Percentiles rank a stretch among this genome's conserved stretches.
Evolutionary conservation across 2,797 vertebrate species (phyloP).

Genomic region (Allobates femoralis): DNA sequence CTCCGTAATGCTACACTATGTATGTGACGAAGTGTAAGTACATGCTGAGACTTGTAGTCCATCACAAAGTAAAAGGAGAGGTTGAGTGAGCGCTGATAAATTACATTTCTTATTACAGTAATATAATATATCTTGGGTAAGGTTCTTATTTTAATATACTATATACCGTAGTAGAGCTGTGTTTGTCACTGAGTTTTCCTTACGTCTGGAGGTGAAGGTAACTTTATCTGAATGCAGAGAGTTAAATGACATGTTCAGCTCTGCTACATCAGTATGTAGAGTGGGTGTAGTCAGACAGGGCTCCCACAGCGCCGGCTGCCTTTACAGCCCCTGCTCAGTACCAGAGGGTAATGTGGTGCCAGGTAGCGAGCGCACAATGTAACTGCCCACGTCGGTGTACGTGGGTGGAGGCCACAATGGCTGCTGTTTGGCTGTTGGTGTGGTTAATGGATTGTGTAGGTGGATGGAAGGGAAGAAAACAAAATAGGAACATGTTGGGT

Average conservation of each 20-base stretch:
- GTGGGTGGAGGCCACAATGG: slow-evolving; percentile 49
- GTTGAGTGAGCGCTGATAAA: too few relatives aligned
- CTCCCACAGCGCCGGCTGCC: not conserved
- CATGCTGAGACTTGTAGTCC: not conserved
- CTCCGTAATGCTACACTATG: not conserved
- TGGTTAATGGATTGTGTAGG: slow-evolving; percentile 55
- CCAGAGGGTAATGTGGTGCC: slow-evolving; percentile 23
- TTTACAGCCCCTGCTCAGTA: slow-evolving; percentile 7
- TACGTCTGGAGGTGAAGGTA: not conserved
- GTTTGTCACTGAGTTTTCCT: not conserved
- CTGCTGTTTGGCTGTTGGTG: slow-evolving; percentile 50
- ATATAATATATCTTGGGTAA: not conserved
- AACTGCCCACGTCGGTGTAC: slow-evolving; percentile 25
- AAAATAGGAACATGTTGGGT: slow-evolving; percentile 47
- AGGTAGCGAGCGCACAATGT: slow-evolving; percentile 17
- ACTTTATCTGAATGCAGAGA: not conserved
- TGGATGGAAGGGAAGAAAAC: slow-evolving; percentile 48
- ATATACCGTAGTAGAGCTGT: not conserved
- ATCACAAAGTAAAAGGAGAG: too few relatives aligned
- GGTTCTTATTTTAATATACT: not conserved
- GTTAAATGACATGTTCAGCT: not conserved
- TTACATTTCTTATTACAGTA: too few relatives aligned
- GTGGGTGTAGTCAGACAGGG: not conserved
- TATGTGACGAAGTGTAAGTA: too few relatives aligned
- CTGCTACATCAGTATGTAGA: slow-evolving; percentile 2